phyloP scores from a whole-genome alignment of 2,888 invertebrate genomes.

The Neoaliturus tenellus region DNA sequence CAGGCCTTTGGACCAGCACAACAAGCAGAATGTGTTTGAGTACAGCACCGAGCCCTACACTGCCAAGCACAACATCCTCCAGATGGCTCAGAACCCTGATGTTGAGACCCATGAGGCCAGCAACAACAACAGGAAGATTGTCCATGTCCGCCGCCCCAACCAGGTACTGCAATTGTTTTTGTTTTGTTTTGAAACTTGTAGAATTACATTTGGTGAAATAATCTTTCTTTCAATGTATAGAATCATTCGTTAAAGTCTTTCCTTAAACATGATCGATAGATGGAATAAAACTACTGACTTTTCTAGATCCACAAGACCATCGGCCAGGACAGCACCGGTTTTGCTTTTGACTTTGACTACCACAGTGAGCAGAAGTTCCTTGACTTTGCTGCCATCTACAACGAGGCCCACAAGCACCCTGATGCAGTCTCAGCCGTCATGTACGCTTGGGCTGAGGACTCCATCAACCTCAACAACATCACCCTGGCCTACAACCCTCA shows the following conservation, averaged over 20 bases:
- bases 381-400: constrained; percentile 71
- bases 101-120: constrained; percentile 70
- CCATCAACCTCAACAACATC: constrained; percentile 74
- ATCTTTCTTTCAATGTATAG: too few species aligned
- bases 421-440: constrained; percentile 68
- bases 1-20: constrained; percentile 74
- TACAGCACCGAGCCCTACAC: constrained; percentile 81
- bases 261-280: too few species aligned
- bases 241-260: too few species aligned
- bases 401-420: constrained; percentile 60
- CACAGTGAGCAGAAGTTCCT: constrained; percentile 75
- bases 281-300: too few species aligned
- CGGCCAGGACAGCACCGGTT: constrained; percentile 72
- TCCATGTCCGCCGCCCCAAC: constrained; percentile 57
- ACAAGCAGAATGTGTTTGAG: constrained; percentile 76
- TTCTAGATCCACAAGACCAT: constrained; percentile 58
- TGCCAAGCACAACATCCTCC: constrained; percentile 76
- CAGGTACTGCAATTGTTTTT: constrained; percentile 26
- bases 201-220: too few species aligned
- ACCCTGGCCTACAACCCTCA: constrained; percentile 75
- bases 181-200: too few species aligned
- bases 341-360: constrained; percentile 75
- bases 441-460: constrained; percentile 70
- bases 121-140: constrained; percentile 50
- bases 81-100: constrained; percentile 69